Evolutionary conservation across 2,888 invertebrate genomes (phyloP).

Genomic region (Pristionchus arcanus): DNA sequence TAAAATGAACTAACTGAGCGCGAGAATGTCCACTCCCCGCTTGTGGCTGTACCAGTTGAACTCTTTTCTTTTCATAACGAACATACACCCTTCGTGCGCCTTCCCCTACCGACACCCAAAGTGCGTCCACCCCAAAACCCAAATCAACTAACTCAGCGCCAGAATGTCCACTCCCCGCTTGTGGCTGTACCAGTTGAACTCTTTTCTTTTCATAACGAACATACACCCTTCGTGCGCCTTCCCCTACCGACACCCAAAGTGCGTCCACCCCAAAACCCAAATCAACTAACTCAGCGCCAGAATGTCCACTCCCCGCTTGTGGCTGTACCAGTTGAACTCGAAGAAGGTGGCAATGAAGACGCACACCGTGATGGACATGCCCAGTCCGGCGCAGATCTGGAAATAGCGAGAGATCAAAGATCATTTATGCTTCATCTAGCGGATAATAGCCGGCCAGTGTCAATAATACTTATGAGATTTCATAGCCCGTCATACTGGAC

Average conservation of each 20-base stretch:
- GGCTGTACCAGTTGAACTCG: conserved; percentile 77
- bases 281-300: conserved; percentile 64
- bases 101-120: no score
- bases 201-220: no score
- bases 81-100: no score
- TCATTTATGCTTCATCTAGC: neutral
- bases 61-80: no score
- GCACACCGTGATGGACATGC: conserved; percentile 71
- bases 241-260: no score
- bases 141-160: conserved; percentile 63
- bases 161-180: conserved; percentile 63
- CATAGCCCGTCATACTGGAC: no score
- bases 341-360: conserved; percentile 74
- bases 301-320: conserved; percentile 72
- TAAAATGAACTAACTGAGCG: neutral
- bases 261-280: no score
- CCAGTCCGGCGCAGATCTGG: conserved; percentile 65
- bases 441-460: no score
- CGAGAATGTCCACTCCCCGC: neutral
- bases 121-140: no score
- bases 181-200: neutral
- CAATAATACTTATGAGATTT: no score
- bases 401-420: conserved; percentile 37
- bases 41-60: neutral
- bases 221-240: no score